Conservation (phyloP, 2,113 vertebrate species). For the Stictonetta naevosa region DNA sequence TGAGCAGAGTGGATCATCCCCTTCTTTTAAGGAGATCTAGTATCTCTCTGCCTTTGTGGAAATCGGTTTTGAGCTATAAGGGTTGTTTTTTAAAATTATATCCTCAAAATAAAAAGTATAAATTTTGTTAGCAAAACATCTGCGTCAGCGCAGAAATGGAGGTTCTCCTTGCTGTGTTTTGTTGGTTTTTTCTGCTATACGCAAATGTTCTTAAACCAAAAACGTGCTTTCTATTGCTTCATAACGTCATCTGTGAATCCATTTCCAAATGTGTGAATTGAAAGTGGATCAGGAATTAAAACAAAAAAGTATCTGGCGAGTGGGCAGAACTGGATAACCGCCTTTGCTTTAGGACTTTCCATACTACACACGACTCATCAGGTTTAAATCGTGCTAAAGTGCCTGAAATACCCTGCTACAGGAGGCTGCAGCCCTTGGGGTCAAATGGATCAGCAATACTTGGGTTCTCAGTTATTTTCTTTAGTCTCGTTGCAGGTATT, state of each 20-base stretch:
- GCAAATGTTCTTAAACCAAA: neutral
- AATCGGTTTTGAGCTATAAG: neutral
- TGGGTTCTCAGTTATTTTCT: neutral
- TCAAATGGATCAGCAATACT: neutral
- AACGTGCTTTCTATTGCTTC: neutral
- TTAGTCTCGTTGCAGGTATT: neutral
- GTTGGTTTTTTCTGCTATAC: neutral
- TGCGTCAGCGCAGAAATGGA: neutral
- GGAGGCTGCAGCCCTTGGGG: neutral
- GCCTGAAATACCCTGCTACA: neutral
- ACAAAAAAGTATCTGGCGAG: neutral
- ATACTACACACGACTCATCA: neutral
- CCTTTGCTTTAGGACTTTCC: neutral
- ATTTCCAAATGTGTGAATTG: neutral
- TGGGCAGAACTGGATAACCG: neutral
- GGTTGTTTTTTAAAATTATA: neutral
- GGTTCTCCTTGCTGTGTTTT: neutral
- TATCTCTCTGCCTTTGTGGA: neutral
- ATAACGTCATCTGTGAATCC: neutral
- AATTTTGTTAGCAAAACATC: neutral
- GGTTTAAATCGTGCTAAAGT: neutral
- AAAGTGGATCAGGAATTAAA: neutral
- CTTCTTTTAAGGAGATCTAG: neutral
- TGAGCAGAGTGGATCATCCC: neutral
- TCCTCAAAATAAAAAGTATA: neutral